Conservation (phyloP, 2,113 vertebrate genomes). For the Etia nguti region DNA sequence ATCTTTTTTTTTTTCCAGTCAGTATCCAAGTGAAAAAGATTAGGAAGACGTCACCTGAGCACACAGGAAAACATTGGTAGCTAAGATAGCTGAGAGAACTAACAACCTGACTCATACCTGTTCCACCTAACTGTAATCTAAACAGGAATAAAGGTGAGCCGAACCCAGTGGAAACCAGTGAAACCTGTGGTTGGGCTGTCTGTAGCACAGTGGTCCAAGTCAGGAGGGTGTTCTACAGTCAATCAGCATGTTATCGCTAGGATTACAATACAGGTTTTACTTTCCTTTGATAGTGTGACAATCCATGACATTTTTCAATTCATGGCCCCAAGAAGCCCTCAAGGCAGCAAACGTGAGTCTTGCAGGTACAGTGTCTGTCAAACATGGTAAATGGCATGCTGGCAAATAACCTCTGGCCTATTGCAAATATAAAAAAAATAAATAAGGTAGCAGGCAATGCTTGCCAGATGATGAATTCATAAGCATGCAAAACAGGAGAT, state of each 20-base stretch:
- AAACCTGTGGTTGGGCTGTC: slow-evolving; percentile 14
- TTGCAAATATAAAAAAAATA: background rate
- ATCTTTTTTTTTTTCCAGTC: background rate
- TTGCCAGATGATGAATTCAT: background rate
- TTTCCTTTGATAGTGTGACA: slow-evolving; percentile 36
- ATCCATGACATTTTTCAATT: slow-evolving; percentile 41
- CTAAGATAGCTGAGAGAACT: background rate
- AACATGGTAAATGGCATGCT: background rate
- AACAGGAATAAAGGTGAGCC: slow-evolving; percentile 30
- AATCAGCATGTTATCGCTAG: slow-evolving; percentile 8
- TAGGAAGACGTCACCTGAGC: background rate
- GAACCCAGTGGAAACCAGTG: slow-evolving; percentile 23
- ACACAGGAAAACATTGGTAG: background rate
- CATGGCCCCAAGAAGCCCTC: background rate
- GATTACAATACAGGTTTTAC: slow-evolving; percentile 8
- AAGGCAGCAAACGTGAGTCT: background rate
- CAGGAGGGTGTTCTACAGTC: background rate
- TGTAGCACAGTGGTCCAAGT: background rate
- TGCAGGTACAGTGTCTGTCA: background rate
- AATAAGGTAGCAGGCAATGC: background rate
- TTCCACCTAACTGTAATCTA: slow-evolving; percentile 13
- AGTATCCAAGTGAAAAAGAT: background rate
- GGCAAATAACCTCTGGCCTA: background rate
- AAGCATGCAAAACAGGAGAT: background rate
- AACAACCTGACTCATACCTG: slow-evolving; percentile 17